Conservation (phyloP, 2,888 invertebrate genomes). For the Idaea dimidiata region DNA sequence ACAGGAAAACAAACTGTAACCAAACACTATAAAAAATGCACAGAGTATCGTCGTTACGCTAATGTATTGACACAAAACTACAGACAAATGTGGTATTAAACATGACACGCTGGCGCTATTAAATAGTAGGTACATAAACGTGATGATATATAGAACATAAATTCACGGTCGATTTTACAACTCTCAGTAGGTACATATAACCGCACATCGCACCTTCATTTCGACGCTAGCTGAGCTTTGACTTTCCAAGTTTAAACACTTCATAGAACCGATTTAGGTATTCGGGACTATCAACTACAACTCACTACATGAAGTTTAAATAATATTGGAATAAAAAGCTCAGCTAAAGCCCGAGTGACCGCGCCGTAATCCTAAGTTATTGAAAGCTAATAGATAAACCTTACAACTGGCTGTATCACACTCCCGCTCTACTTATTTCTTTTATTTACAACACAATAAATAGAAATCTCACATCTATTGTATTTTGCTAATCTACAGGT, state of each 20-base stretch:
- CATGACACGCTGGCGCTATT: slow-evolving; percentile 41
- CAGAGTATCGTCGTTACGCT: slow-evolving; percentile 46
- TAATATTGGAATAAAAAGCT: slow-evolving; percentile 28
- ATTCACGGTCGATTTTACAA: slow-evolving; percentile 36
- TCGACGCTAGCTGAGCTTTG: slow-evolving; percentile 43
- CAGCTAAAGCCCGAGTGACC: slow-evolving; percentile 43
- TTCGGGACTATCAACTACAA: neutral
- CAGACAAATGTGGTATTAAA: slow-evolving; percentile 54
- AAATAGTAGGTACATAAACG: slow-evolving; percentile 28
- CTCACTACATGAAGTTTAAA: neutral
- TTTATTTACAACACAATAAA: neutral
- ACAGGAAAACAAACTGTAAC: slow-evolving; percentile 30
- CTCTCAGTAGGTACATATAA: slow-evolving; percentile 22
- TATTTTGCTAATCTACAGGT: neutral
- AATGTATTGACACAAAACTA: slow-evolving; percentile 58
- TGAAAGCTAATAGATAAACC: slow-evolving; percentile 36
- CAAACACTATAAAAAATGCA: slow-evolving; percentile 42
- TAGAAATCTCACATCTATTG: neutral
- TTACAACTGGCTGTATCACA: slow-evolving; percentile 33
- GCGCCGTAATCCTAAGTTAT: slow-evolving; percentile 37
- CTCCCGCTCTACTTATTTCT: slow-evolving; percentile 34
- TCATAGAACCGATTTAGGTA: slow-evolving; percentile 5
- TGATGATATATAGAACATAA: slow-evolving; percentile 29
- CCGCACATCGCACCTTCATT: slow-evolving; percentile 34
- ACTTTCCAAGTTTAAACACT: slow-evolving; percentile 6